These are phyloP conservation scores for Ametastegia equiseti DNA, from an alignment of 2,888 invertebrate species.

Conservation along the genomic window DNA sequence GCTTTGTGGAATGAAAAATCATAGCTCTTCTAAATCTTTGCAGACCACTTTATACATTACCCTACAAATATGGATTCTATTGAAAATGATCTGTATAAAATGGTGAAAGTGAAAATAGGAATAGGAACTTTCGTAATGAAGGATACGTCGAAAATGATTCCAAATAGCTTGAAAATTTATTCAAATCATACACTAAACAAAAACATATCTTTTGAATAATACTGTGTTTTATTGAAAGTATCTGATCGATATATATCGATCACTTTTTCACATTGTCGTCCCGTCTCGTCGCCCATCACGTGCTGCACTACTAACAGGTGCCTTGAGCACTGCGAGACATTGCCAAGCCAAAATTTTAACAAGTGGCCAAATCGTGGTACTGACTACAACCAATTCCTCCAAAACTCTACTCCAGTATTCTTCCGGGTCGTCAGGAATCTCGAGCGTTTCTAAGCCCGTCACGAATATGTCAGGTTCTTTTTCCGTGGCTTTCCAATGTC, in stretches of 20 bases:
- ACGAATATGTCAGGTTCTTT: slow-evolving; percentile 29
- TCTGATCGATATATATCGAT: neutral
- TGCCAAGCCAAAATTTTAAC: slow-evolving; percentile 40
- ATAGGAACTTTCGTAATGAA: neutral
- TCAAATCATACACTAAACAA: neutral
- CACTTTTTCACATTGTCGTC: neutral
- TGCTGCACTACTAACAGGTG: neutral
- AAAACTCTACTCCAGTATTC: slow-evolving; percentile 32
- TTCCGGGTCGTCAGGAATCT: neutral
- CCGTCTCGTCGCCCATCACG: neutral
- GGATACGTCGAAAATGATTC: neutral
- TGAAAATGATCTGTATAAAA: neutral
- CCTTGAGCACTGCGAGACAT: slow-evolving; percentile 37
- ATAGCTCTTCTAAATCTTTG: neutral
- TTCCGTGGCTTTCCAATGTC: neutral
- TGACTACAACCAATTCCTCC: slow-evolving; percentile 36
- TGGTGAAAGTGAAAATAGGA: neutral
- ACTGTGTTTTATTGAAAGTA: neutral
- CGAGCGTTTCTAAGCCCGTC: neutral
- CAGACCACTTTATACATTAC: neutral
- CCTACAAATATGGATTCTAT: neutral
- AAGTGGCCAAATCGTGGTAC: slow-evolving; percentile 25
- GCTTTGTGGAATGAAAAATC: slow-evolving; percentile 48
- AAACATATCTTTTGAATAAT: neutral
- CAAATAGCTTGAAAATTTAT: neutral